Percentiles rank a stretch among this genome's conserved stretches.
Evolutionary conservation across 92 coral and sea anemone genomes (phyloP).

Genomic region (Parazoanthus darwini): DNA sequence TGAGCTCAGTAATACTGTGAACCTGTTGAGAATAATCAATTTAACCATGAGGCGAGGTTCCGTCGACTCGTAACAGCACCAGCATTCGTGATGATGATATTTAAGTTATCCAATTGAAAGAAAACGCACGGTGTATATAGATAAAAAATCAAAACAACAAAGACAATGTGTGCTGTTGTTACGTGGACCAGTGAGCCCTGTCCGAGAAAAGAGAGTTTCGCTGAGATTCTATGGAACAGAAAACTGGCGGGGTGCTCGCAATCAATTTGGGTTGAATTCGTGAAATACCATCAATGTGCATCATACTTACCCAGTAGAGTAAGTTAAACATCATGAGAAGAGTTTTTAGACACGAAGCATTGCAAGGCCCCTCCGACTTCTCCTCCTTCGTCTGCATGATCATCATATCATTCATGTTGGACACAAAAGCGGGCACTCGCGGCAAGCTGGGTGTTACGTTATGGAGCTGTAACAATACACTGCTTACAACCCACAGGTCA

Average conservation of each 20-base stretch:
- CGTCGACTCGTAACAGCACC: not conserved
- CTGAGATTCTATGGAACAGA: not conserved
- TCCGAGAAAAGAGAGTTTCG: not conserved
- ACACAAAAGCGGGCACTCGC: not conserved
- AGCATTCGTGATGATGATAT: not conserved
- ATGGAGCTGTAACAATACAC: not conserved
- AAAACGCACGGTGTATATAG: not conserved
- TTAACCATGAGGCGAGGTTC: not conserved
- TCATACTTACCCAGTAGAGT: constrained; percentile 85
- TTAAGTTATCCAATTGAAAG: not conserved
- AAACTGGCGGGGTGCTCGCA: not conserved
- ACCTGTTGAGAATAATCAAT: too few species aligned
- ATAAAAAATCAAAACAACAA: not conserved
- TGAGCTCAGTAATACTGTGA: not conserved
- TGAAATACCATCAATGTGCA: not conserved
- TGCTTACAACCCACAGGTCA: not conserved
- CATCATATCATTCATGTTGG: constrained; percentile 1
- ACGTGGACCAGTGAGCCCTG: not conserved
- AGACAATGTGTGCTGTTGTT: not conserved
- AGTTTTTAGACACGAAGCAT: constrained; percentile 73
- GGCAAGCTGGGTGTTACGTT: too few species aligned
- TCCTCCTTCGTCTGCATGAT: constrained; percentile 42
- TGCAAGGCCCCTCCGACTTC: constrained; percentile 63
- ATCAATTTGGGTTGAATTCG: not conserved
- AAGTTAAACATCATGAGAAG: constrained; percentile 83